phyloP scores from a whole-genome alignment of 2,113 vertebrate species.

The Pedionomus torquatus region DNA sequence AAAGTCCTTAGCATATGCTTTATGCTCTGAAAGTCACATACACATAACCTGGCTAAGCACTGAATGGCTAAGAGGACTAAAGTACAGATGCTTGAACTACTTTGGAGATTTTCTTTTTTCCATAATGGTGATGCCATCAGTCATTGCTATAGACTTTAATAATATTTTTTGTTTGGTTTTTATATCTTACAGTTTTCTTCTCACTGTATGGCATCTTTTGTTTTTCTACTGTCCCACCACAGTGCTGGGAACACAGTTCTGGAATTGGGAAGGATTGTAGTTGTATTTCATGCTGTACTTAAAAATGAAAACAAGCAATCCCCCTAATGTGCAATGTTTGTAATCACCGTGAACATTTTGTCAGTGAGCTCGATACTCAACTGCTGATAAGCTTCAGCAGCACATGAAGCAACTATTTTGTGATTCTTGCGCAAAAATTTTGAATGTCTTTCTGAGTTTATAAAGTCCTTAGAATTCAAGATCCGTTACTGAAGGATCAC shows the following conservation, averaged over 20 bases:
- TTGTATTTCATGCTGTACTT: background rate
- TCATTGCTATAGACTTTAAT: background rate
- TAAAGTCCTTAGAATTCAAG: background rate
- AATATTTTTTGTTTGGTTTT: background rate
- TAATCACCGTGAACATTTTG: background rate
- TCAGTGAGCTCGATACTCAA: background rate
- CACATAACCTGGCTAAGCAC: background rate
- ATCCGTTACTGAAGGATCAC: background rate
- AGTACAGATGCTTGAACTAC: background rate
- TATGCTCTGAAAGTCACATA: background rate
- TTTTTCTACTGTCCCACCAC: background rate
- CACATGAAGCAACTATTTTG: background rate
- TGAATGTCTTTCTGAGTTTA: background rate
- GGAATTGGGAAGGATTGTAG: background rate
- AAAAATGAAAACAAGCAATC: background rate
- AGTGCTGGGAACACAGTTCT: background rate
- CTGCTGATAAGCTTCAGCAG: background rate
- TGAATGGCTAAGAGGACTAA: background rate
- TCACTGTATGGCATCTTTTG: background rate
- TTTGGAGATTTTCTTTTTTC: background rate
- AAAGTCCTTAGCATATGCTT: background rate
- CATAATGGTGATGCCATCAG: rapidly evolving
- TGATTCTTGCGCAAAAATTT: background rate
- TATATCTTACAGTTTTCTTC: background rate
- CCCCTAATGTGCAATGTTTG: background rate